Conservation (phyloP, 2,113 vertebrate genomes). For the Fulmarus glacialis region DNA sequence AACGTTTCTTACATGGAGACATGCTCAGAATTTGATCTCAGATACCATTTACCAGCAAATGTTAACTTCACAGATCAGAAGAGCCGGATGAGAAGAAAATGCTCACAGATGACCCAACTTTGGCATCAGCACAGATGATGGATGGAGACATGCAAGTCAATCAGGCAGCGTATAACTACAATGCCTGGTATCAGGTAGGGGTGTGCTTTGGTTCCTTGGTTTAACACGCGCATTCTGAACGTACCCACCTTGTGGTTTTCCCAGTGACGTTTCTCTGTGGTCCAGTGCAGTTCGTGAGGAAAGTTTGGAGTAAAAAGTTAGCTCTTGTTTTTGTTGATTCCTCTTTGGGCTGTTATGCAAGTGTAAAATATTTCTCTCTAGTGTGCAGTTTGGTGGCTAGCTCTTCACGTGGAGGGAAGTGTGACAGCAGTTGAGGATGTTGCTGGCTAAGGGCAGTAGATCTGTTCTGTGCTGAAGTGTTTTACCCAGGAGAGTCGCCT, state of each 20-base stretch:
- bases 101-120: slow-evolving; percentile 82
- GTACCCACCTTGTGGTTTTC: fast-evolving
- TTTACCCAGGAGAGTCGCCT: too few relatives aligned
- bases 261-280: too few relatives aligned
- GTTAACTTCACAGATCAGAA: slow-evolving; percentile 68
- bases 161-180: slow-evolving; percentile 93
- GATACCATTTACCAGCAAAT: fast-evolving
- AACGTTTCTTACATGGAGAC: fast-evolving
- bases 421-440: background rate
- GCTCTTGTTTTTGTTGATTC: fast-evolving
- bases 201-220: background rate
- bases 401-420: fast-evolving
- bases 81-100: slow-evolving; percentile 91
- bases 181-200: slow-evolving; percentile 94
- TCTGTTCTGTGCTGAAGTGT: background rate
- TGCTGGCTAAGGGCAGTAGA: background rate
- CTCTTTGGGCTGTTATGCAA: fast-evolving
- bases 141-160: slow-evolving; percentile 86
- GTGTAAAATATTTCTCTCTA: background rate
- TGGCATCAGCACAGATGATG: slow-evolving; percentile 75
- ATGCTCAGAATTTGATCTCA: fast-evolving
- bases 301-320: background rate
- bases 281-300: fast-evolving
- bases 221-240: fast-evolving
- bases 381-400: background rate